These are phyloP conservation scores for Clarias gariepinus DNA, from an alignment of 2,113 vertebrate genomes.

Conservation along the genomic window DNA sequence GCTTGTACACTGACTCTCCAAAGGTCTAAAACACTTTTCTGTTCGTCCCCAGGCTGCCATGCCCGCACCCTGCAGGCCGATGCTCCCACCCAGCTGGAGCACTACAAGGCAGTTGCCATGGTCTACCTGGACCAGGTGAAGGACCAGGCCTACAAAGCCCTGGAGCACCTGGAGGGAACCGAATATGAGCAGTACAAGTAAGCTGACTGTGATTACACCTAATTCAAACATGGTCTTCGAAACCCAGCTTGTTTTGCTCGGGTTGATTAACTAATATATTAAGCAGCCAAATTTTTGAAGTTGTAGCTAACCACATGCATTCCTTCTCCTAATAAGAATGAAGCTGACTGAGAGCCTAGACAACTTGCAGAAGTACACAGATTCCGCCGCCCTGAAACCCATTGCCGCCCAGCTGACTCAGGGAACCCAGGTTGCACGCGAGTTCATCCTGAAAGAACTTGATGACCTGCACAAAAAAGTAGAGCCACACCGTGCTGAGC, in stretches of 20 bases:
- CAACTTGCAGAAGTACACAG: conserved; percentile 58
- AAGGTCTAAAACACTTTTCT: not conserved
- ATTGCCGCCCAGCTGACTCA: conserved; percentile 65
- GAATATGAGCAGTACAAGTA: conserved; percentile 78
- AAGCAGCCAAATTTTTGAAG: not conserved
- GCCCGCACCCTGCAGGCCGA: conserved; percentile 54
- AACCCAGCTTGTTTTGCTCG: not conserved
- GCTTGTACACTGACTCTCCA: not conserved
- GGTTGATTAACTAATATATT: not conserved
- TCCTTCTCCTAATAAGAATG: conserved; percentile 57
- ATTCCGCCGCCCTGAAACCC: conserved; percentile 65
- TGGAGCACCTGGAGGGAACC: conserved; percentile 69
- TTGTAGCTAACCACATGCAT: not conserved
- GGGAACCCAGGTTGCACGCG: conserved; percentile 53
- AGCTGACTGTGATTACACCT: conserved; percentile 14
- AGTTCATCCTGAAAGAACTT: conserved; percentile 73
- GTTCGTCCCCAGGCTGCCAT: conserved; percentile 54
- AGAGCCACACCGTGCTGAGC: conserved; percentile 66
- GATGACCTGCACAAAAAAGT: conserved; percentile 66
- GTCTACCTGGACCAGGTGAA: conserved; percentile 76
- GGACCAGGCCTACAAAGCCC: conserved; percentile 63
- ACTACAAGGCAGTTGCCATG: conserved; percentile 49
- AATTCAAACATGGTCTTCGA: not conserved
- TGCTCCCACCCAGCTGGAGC: conserved; percentile 56
- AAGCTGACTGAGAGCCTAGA: conserved; percentile 71